These are phyloP conservation scores for Gobionotothen gibberifrons DNA, from an alignment of 2,797 vertebrate genomes.

Conservation along the genomic window DNA sequence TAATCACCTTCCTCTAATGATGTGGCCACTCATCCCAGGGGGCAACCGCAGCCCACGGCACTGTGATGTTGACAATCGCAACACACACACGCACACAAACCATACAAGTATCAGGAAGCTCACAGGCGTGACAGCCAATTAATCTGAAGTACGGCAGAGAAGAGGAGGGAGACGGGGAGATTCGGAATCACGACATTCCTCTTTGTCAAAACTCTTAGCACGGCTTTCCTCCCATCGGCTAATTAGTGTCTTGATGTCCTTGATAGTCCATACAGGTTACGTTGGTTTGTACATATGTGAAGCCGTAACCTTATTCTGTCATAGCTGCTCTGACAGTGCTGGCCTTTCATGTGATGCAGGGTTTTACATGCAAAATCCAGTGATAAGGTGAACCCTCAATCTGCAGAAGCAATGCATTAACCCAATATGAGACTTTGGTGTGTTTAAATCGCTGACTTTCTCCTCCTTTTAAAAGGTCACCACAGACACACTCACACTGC, in stretches of 20 bases:
- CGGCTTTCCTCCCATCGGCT: slow-evolving; percentile 58
- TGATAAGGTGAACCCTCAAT: slow-evolving; percentile 37
- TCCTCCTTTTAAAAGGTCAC: slow-evolving; percentile 43
- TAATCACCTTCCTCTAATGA: slow-evolving; percentile 71
- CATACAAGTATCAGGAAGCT: slow-evolving; percentile 51
- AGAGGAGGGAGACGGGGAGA: slow-evolving; percentile 29
- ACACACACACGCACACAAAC: slow-evolving; percentile 16
- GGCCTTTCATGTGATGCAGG: slow-evolving; percentile 65
- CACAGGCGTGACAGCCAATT: slow-evolving; percentile 61
- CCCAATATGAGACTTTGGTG: slow-evolving; percentile 19
- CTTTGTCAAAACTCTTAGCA: slow-evolving; percentile 64
- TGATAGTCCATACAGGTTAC: slow-evolving; percentile 8
- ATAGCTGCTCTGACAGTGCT: slow-evolving; percentile 54
- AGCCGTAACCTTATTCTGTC: slow-evolving; percentile 44
- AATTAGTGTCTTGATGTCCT: slow-evolving; percentile 66
- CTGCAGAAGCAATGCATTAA: slow-evolving; percentile 39
- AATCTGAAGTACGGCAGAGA: slow-evolving; percentile 45
- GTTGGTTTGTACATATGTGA: slow-evolving; percentile 18
- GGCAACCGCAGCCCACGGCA: slow-evolving; percentile 46
- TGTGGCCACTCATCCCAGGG: slow-evolving; percentile 49
- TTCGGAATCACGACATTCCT: slow-evolving; percentile 60
- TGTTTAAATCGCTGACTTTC: slow-evolving; percentile 4
- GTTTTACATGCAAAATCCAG: slow-evolving; percentile 30
- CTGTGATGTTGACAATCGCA: slow-evolving; percentile 64
- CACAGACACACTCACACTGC: neutral